Conservation (phyloP, 2,888 invertebrate genomes). For the Gastracanthus pulcherrimus region DNA sequence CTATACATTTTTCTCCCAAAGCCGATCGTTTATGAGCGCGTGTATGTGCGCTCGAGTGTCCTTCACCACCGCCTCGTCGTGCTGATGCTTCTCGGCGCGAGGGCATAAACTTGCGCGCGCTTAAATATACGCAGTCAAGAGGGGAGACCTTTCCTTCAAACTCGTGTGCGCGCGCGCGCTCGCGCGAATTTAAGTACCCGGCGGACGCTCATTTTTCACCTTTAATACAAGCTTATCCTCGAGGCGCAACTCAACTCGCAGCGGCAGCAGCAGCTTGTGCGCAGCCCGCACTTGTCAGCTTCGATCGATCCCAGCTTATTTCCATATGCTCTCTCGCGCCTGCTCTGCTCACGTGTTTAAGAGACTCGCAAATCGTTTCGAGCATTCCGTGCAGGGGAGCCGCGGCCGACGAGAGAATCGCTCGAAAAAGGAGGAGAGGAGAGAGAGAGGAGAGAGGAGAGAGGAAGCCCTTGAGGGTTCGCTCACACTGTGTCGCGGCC, state of each 20-base stretch:
- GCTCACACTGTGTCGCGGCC: no score
- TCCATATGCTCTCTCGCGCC: conserved; percentile 8
- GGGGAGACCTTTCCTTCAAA: not conserved
- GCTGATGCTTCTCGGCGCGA: no score
- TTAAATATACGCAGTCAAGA: no score
- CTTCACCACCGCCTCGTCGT: conserved; percentile 5
- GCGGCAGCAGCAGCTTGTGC: no score
- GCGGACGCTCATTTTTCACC: conserved; percentile 6
- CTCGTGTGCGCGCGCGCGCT: no score
- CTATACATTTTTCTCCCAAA: no score
- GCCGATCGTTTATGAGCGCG: conserved; percentile 18
- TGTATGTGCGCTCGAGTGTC: no score
- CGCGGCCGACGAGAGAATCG: not conserved
- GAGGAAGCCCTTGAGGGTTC: no score
- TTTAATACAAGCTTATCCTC: not conserved
- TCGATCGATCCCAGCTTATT: not conserved
- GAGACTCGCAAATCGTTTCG: no score
- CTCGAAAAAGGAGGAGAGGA: not conserved
- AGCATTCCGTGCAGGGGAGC: not conserved
- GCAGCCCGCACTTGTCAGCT: not conserved
- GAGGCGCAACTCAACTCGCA: not conserved
- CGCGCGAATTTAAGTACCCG: no score
- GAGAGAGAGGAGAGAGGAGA: not conserved
- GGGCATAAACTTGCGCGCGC: not conserved
- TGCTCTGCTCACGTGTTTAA: no score